These are phyloP conservation scores for Agelas oroides DNA, from an alignment of 37 sponge, comb jelly and placozoan genomes.

Conservation along the genomic window DNA sequence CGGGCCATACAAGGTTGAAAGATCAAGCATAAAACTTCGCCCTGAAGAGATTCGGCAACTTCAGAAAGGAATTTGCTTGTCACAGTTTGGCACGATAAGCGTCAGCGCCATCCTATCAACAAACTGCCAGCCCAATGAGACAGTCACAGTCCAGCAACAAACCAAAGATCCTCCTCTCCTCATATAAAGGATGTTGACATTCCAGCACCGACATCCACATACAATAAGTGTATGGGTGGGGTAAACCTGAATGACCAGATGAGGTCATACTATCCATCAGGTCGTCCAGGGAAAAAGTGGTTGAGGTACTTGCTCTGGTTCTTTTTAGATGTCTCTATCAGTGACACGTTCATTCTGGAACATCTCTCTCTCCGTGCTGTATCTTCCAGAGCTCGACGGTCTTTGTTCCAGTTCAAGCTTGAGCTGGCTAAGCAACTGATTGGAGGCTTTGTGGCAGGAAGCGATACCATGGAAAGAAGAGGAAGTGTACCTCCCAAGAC, in stretches of 20 bases:
- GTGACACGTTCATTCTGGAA: neutral
- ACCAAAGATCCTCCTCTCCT: no score
- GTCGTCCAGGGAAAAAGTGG: neutral
- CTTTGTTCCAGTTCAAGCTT: neutral
- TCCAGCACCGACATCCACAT: neutral
- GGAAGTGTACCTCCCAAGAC: neutral
- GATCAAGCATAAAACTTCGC: neutral
- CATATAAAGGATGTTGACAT: neutral
- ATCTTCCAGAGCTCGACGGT: neutral
- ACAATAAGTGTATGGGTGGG: conserved; percentile 6
- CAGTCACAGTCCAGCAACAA: neutral
- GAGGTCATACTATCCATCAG: neutral
- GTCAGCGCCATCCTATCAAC: neutral
- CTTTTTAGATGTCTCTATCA: conserved; percentile 2
- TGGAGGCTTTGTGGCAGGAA: conserved; percentile 4
- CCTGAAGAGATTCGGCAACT: neutral
- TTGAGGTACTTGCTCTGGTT: neutral
- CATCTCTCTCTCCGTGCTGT: neutral
- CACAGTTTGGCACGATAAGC: neutral
- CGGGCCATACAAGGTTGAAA: neutral
- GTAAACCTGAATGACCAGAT: neutral
- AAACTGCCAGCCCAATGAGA: neutral
- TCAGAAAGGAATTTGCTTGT: neutral
- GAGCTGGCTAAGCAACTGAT: neutral
- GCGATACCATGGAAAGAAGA: neutral